phyloP scores from a whole-genome alignment of 2,888 invertebrate genomes.

The Thereva nobilitata region DNA sequence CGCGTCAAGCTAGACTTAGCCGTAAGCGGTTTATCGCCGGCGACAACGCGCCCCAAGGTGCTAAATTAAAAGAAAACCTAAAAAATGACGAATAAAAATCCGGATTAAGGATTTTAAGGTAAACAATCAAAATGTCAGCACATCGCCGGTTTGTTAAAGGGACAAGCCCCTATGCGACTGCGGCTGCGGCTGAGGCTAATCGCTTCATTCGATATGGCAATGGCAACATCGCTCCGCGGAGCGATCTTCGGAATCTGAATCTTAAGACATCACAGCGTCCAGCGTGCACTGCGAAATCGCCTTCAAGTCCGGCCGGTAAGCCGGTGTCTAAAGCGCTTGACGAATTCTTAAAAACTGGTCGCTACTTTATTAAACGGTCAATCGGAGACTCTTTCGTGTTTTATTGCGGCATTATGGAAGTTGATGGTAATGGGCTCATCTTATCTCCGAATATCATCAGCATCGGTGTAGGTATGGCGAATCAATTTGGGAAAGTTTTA shows the following conservation, averaged over 20 bases:
- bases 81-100: conserved; percentile 16
- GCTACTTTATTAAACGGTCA: not conserved
- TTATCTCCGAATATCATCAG: no score
- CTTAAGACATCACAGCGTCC: conserved; percentile 1
- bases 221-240: not conserved
- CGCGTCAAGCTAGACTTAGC: not conserved
- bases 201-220: conserved; percentile 15
- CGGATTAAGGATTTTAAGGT: conserved; percentile 26
- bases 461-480: no score
- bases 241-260: no score
- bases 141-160: conserved; percentile 10
- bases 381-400: no score
- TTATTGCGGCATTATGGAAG: no score
- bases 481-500: no score
- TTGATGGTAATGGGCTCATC: no score
- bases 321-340: conserved; percentile 1
- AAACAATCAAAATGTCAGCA: conserved; percentile 30
- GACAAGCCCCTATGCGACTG: not conserved
- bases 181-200: conserved; percentile 4
- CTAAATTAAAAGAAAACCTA: conserved; percentile 3
- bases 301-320: conserved; percentile 4
- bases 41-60: conserved; percentile 18
- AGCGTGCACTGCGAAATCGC: no score
- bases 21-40: conserved; percentile 25
- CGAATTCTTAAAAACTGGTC: conserved; percentile 7